These are phyloP conservation scores for Osmerus eperlanus DNA, from an alignment of 2,113 vertebrate species.

Conservation along the genomic window DNA sequence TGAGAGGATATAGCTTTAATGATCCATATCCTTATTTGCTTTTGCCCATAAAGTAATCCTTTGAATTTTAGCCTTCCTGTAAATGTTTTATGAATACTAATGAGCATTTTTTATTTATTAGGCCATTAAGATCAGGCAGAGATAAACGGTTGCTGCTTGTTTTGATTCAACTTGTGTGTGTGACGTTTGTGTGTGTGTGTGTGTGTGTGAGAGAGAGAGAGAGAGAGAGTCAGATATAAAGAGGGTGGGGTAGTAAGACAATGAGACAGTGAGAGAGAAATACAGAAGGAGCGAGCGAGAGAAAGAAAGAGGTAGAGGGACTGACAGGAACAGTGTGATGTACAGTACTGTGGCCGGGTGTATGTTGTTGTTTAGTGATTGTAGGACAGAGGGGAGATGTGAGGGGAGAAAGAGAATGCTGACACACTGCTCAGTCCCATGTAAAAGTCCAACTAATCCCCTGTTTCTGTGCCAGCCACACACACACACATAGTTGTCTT, in stretches of 20 bases:
- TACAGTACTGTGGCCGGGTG: conserved; percentile 15
- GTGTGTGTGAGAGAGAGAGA: neutral
- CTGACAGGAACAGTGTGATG: neutral
- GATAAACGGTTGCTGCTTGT: neutral
- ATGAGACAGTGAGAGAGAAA: neutral
- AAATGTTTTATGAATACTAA: too few relatives aligned
- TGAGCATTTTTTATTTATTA: too few relatives aligned
- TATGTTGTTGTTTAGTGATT: neutral
- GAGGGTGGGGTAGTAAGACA: neutral
- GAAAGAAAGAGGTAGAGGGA: neutral
- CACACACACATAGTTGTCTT: neutral
- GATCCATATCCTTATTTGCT: too few relatives aligned
- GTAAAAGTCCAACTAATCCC: conserved; percentile 10
- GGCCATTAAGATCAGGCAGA: neutral
- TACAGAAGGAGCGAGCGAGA: neutral
- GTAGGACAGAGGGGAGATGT: too few relatives aligned
- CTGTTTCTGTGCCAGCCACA: neutral
- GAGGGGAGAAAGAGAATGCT: too few relatives aligned
- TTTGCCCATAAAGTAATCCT: too few relatives aligned
- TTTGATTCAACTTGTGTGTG: neutral
- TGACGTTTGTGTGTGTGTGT: neutral
- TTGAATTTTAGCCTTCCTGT: too few relatives aligned
- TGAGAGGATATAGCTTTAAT: too few relatives aligned
- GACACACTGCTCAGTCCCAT: conserved; percentile 21
- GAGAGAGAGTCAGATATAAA: neutral